Evolutionary conservation across 2,888 invertebrate genomes (phyloP), one percentile per base, ranked within the genome.

Genomic region (Nasonia oneida): DNA sequence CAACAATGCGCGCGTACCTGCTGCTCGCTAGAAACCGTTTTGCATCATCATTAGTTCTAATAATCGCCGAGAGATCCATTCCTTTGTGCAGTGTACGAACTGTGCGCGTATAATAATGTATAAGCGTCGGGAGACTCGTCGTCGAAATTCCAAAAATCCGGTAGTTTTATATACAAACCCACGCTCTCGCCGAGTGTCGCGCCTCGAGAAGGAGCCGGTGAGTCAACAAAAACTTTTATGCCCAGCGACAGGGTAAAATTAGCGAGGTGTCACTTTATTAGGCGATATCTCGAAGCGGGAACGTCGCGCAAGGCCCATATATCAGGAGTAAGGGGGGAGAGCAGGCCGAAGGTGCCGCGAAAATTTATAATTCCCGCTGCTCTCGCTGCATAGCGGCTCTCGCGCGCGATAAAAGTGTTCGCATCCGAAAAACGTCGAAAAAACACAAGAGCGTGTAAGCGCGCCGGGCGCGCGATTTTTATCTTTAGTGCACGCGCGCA

Each of bases 191-290:
- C 23, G 14, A 50, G 14, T 15, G 23, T 47, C 47, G n/a, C 5
- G 29, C 29, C 29, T 29, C 57, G 4, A 10, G 23, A 61, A 61
- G n/a, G 57, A 53, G 33, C 29, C 29, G 29, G 29, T 76, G 53
- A 53, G 15, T 47, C 23, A 29, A 50, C 29, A 70, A 57, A 61
- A 79, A 50, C 29, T 50, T 50, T 61, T 50, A 70, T 70, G 33
- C 67, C 37, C 79, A 33, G 42, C 39, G 23, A 23, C 61, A n/a
- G 50, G 8, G 67, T 39, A 77, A 81, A 84, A 84, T 84, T 74
- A 74, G 64, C 74, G 57, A 84, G 84, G 77, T 84, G 84, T 84
- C 81, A 84, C 71, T 84, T 86, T 84, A 86, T 81, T 81, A 61
- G 84, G 77, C 64, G 75, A 74, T 81, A 83, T 75, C 75, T 70